Conservation (phyloP, 2,797 vertebrate species). For the Meda fulgida region DNA sequence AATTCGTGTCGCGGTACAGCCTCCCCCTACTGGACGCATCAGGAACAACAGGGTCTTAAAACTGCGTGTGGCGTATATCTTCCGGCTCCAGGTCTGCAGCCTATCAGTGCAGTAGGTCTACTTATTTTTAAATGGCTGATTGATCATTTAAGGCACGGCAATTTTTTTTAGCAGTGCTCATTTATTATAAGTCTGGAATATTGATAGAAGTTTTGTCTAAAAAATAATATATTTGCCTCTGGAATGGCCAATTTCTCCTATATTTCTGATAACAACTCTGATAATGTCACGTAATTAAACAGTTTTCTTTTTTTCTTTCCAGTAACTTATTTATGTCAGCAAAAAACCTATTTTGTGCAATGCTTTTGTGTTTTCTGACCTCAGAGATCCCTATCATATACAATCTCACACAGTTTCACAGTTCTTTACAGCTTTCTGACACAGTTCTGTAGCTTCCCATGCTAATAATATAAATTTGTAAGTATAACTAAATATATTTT, state of each 20-base stretch:
- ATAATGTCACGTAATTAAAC: neutral
- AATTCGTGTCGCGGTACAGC: no score
- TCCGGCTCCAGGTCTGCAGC: no score
- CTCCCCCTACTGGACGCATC: no score
- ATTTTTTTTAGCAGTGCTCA: neutral
- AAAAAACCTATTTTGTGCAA: neutral
- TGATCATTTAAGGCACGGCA: neutral
- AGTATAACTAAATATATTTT: conserved; percentile 4
- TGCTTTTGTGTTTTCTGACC: neutral
- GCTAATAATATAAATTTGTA: neutral
- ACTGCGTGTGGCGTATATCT: no score
- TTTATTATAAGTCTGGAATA: neutral
- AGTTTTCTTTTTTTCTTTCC: neutral
- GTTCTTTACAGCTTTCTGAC: neutral
- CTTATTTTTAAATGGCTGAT: neutral
- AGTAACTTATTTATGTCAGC: neutral
- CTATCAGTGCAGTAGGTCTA: neutral
- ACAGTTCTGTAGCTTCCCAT: neutral
- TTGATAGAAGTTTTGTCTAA: neutral
- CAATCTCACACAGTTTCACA: neutral
- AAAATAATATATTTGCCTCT: neutral
- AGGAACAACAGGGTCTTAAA: no score
- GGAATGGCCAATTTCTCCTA: neutral
- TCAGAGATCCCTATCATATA: neutral
- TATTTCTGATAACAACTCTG: neutral